phyloP scores from a whole-genome alignment of 2,888 invertebrate species.

The Thumatha senex region DNA sequence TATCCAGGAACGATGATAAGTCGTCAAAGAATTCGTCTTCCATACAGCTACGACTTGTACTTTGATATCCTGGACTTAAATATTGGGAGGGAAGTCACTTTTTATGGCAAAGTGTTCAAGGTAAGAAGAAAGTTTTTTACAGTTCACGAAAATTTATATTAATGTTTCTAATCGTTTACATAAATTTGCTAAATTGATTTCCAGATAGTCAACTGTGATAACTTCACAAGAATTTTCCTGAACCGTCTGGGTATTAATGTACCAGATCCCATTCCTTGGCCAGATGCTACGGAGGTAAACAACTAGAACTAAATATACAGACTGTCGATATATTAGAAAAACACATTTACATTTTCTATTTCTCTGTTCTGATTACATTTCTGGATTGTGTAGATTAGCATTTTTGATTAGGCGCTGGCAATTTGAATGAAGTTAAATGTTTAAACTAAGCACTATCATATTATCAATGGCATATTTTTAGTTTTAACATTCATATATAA shows the following conservation, averaged over 20 bases:
- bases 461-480: too few species aligned
- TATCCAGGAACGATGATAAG: conserved; percentile 88
- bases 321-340: too few species aligned
- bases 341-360: too few species aligned
- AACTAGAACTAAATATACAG: neutral
- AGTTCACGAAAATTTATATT: too few species aligned
- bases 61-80: conserved; percentile 95
- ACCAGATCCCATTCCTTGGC: conserved; percentile 84
- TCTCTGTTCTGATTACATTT: too few species aligned
- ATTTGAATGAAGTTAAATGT: too few species aligned
- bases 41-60: conserved; percentile 89
- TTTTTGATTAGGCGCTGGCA: too few species aligned
- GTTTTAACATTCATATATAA: too few species aligned
- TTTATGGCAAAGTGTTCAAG: conserved; percentile 90
- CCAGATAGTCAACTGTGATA: conserved; percentile 93
- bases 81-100: conserved; percentile 90
- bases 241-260: conserved; percentile 93
- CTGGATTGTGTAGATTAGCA: too few species aligned
- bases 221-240: conserved; percentile 93
- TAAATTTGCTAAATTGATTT: conserved; percentile 32
- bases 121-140: conserved; percentile 35
- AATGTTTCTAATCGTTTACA: too few species aligned
- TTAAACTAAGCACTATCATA: too few species aligned
- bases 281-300: conserved; percentile 66
- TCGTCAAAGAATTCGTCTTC: conserved; percentile 91